Evolutionary conservation across 2,113 vertebrate genomes (phyloP).

Genomic region (Pseudopipra pipra): DNA sequence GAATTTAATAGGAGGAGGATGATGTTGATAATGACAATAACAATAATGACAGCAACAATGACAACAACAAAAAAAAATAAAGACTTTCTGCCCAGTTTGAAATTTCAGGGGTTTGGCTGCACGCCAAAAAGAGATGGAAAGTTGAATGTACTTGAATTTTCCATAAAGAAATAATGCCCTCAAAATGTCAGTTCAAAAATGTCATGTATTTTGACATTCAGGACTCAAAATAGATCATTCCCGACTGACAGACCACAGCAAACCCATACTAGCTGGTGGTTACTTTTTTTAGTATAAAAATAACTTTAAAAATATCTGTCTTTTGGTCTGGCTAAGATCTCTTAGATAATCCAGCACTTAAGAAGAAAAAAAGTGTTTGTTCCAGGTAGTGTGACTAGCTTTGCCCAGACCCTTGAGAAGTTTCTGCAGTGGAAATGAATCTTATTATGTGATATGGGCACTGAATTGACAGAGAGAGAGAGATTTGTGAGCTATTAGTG

Average conservation of each 20-base stretch:
- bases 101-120: neutral
- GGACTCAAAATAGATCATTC: neutral
- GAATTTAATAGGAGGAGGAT: neutral
- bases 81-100: neutral
- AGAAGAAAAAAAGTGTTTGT: neutral
- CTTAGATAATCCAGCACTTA: neutral
- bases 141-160: neutral
- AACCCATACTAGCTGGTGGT: neutral
- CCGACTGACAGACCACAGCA: neutral
- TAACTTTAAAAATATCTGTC: neutral
- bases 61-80: neutral
- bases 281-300: neutral
- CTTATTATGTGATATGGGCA: neutral
- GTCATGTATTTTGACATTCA: neutral
- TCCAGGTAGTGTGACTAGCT: neutral
- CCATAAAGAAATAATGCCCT: neutral
- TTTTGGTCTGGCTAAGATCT: neutral
- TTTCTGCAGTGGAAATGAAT: neutral
- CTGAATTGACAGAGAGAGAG: neutral
- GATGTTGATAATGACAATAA: too few relatives aligned
- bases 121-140: neutral
- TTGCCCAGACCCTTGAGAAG: neutral
- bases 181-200: conserved; percentile 26
- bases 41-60: too few relatives aligned
- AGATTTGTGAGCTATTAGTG: conserved; percentile 30